These are phyloP conservation scores for Zaprionus ornatus DNA, from an alignment of 1,140 invertebrate genomes.

Conservation along the genomic window DNA sequence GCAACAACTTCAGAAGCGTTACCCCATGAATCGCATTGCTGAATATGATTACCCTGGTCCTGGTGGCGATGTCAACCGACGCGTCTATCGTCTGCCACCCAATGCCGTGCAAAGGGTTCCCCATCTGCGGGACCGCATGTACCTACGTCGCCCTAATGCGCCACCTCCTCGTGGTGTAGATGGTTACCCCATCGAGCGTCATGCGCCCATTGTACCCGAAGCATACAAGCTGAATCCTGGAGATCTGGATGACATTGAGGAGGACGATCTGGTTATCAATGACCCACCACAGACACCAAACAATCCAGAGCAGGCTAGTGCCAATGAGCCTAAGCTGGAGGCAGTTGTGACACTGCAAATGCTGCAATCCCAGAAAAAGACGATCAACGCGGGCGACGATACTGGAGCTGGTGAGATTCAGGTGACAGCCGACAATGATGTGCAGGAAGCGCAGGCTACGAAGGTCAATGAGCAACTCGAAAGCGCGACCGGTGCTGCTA, in stretches of 20 bases:
- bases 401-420: conserved; percentile 73
- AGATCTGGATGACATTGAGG: conserved; percentile 68
- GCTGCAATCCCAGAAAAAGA: conserved; percentile 85
- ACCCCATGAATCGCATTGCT: conserved; percentile 71
- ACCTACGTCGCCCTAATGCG: conserved; percentile 49
- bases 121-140: conserved; percentile 63
- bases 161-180: conserved; percentile 52
- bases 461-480: conserved; percentile 84
- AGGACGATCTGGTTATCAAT: conserved; percentile 80
- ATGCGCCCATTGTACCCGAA: conserved; percentile 57
- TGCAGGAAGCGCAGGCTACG: conserved; percentile 50
- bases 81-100: conserved; percentile 70
- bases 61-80: conserved; percentile 62
- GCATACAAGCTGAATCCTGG: conserved; percentile 59
- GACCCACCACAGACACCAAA: conserved; percentile 73
- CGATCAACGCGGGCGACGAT: conserved; percentile 52
- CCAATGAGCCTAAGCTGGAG: conserved; percentile 71
- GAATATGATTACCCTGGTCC: conserved; percentile 40
- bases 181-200: conserved; percentile 63
- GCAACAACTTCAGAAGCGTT: conserved; percentile 54
- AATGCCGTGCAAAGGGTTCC: conserved; percentile 57
- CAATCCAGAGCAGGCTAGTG: conserved; percentile 41
- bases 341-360: conserved; percentile 88
- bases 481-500: background rate
- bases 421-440: conserved; percentile 81